phyloP scores from a whole-genome alignment of 2,888 invertebrate species.

The Drosophila dives region DNA sequence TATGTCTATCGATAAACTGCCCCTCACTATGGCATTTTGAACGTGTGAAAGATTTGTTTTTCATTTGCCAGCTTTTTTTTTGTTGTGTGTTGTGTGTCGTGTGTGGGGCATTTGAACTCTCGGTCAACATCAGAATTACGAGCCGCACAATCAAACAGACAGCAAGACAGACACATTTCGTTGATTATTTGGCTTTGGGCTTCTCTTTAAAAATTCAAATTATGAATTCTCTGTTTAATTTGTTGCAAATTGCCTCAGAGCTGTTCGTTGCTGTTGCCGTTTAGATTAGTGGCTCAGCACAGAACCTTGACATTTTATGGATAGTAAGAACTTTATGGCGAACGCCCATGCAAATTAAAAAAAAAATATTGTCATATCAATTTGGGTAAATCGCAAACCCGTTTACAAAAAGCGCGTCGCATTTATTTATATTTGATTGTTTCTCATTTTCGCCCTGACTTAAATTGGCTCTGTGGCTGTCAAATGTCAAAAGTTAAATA shows the following conservation, averaged over 20 bases:
- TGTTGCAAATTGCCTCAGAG: slow-evolving; percentile 43
- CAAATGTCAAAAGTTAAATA: slow-evolving; percentile 69
- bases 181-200: slow-evolving; percentile 54
- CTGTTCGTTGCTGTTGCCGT: slow-evolving; percentile 5
- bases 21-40: slow-evolving; percentile 35
- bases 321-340: slow-evolving; percentile 27
- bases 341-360: slow-evolving; percentile 51
- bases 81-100: slow-evolving; percentile 7
- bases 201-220: slow-evolving; percentile 53
- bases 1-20: slow-evolving; percentile 14
- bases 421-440: slow-evolving; percentile 26
- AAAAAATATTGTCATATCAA: slow-evolving; percentile 36
- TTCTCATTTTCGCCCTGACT: slow-evolving; percentile 28
- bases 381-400: slow-evolving; percentile 45
- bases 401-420: slow-evolving; percentile 40
- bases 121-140: slow-evolving; percentile 59
- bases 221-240: slow-evolving; percentile 40
- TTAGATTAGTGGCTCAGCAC: slow-evolving; percentile 2
- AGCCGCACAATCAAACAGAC: slow-evolving; percentile 46
- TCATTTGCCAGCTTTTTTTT: slow-evolving; percentile 44
- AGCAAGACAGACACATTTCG: slow-evolving; percentile 16
- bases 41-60: slow-evolving; percentile 77
- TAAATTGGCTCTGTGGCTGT: slow-evolving; percentile 17
- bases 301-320: slow-evolving; percentile 65
- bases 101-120: slow-evolving; percentile 62